Evolutionary conservation across 1,140 invertebrate species (phyloP), one percentile per base, ranked within the genome.

Genomic region (Hydropsyche tenuis): DNA sequence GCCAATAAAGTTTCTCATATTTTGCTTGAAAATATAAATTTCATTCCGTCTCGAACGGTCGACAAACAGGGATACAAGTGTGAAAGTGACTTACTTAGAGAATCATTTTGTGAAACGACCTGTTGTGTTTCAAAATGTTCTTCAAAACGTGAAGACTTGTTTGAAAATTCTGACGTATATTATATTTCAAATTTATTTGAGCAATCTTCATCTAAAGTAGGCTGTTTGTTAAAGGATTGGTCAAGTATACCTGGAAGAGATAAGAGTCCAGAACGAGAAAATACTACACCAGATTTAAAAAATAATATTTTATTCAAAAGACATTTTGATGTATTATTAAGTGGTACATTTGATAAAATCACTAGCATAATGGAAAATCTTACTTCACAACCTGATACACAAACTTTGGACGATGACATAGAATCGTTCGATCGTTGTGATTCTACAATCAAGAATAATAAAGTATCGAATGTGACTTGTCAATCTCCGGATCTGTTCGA

Each of bases 401-500:
- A 12, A 46, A 12, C 2, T 46, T 46, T n/a, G 2, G 14, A 43
- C 14, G 14, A 43, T 43, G 42, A 43, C 5, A 43, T 14, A 43
- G 42, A 7, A 7, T 43, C 14, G 42, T 7, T 14, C 14, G 42
- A 43, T 43, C 14, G 42, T 43, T n/a, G n/a, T n/a, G n/a, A n/a
- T n/a, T n/a, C n/a, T n/a, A n/a, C n/a, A n/a, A n/a, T n/a, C 30
- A 37, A 37, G 30, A 9, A 37, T 37, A 37, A 9, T 4, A n/a
- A 43, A 6, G 63, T n/a, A n/a, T n/a, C n/a, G n/a, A 37, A 37
- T 37, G 9, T 37, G 3, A 37, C 30, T 37, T 81, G 83, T 80
- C 56, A 75, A 62, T 87, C 86, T 14, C 87, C 87, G 45, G 87
- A 88, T 80, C 79, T 88, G 65, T 88, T 88, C 82, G 83, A 82